Evolutionary conservation across 2,113 vertebrate species (phyloP).

Genomic region (Pomatostomus ruficeps): DNA sequence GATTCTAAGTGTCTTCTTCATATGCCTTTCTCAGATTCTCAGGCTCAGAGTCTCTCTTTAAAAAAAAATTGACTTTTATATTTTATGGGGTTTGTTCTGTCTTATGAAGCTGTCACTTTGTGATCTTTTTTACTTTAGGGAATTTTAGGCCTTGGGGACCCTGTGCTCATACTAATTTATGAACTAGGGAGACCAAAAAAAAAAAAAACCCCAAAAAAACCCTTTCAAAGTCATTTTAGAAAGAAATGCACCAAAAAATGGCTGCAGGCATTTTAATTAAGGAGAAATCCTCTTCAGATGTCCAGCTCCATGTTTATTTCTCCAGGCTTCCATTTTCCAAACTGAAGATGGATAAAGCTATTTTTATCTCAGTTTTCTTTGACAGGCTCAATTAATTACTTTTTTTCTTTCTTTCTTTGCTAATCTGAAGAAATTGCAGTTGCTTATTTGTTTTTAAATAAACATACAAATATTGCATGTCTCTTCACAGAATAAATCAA

Average conservation of each 20-base stretch:
- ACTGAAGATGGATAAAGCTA: background rate
- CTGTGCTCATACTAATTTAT: background rate
- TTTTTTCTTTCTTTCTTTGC: background rate
- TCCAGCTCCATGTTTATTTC: background rate
- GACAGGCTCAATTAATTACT: background rate
- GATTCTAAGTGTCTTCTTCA: background rate
- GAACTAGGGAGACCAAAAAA: background rate
- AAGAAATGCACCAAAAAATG: background rate
- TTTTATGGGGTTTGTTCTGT: background rate
- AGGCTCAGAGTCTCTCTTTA: background rate
- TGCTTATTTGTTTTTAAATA: background rate
- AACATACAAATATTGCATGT: background rate
- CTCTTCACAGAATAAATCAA: background rate
- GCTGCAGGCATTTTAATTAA: conserved; percentile 35
- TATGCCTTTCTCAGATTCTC: background rate
- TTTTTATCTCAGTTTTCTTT: background rate
- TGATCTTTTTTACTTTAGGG: background rate
- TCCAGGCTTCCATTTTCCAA: background rate
- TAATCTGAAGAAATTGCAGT: background rate
- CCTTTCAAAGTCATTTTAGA: background rate
- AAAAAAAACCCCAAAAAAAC: background rate
- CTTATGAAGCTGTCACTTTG: background rate
- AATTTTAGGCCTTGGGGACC: background rate
- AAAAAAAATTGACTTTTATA: background rate
- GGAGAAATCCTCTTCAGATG: background rate